Evolutionary conservation across 2,888 invertebrate species (phyloP), one percentile per base, ranked within the genome.

Genomic region (Chirona hameri): DNA sequence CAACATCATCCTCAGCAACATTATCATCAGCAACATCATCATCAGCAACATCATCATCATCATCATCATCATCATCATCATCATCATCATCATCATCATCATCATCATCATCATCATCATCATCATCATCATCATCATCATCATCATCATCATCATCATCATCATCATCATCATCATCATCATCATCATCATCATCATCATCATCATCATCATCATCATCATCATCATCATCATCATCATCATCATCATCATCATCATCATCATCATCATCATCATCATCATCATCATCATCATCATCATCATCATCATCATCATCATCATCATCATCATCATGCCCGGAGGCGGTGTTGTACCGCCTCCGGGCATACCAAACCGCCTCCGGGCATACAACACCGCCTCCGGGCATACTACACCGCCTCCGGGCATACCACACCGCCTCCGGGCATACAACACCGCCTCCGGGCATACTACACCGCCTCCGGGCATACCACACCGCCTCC

Each of bases 51-150:
- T n/a, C n/a, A 65, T 65, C 65, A 65, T 65, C 65, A 65, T 65
- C 65, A n/a, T 65, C 65, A n/a, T 65, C 65, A n/a, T 65, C 65
- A n/a, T 65, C 65, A n/a, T 65, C 65, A n/a, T 65, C 65, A n/a
- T 65, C 65, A n/a, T 65, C 65, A 65, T 65, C 65, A 65, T 65
- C 65, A 65, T 65, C 65, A 65, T 65, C 65, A 65, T 65, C 65
- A 65, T 65, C 65, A 65, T 65, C 65, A 65, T 65, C 65, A 65
- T 65, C 65, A 65, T 65, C 65, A 65, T 65, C 65, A 65, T 65
- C 65, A 65, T 65, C 65, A 65, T 65, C 65, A 65, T 65, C 65
- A 65, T 65, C 65, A 65, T 65, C 65, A 65, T 65, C 65, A 65
- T 65, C 65, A 65, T 65, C 65, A 65, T 65, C 65, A 65, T 65